Evolutionary conservation across 2,888 invertebrate genomes (phyloP).

Genomic region (Masnerella sp.): DNA sequence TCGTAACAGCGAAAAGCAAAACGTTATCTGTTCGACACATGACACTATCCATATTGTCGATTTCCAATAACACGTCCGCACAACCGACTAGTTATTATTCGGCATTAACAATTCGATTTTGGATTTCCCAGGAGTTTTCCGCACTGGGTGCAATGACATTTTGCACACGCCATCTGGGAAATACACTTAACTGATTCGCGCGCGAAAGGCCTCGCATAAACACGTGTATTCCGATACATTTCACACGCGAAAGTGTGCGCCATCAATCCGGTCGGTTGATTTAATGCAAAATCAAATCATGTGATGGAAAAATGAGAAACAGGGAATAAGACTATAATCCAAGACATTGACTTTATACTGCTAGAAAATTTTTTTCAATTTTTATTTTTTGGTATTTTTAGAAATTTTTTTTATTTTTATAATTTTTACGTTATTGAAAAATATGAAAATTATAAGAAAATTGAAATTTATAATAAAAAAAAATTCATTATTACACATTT

Average conservation of each 20-base stretch:
- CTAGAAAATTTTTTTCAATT: too few species aligned
- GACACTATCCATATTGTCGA: constrained; percentile 61
- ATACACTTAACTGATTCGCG: constrained; percentile 33
- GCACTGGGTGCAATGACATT: constrained; percentile 23
- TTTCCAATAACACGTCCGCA: constrained; percentile 64
- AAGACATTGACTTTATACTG: too few species aligned
- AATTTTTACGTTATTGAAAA: neutral
- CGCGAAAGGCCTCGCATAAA: constrained; percentile 21
- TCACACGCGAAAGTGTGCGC: constrained; percentile 24
- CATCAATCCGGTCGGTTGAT: constrained; percentile 25
- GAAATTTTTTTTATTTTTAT: too few species aligned
- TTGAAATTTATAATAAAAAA: too few species aligned
- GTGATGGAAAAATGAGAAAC: neutral
- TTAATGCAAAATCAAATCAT: constrained; percentile 25
- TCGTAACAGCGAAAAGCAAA: too few species aligned
- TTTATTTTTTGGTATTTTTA: too few species aligned
- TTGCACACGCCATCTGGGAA: constrained; percentile 25
- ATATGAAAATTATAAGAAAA: neutral
- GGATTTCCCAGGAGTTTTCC: constrained; percentile 27
- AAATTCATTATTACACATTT: too few species aligned
- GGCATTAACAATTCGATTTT: constrained; percentile 44
- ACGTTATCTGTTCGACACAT: constrained; percentile 16
- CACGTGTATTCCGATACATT: constrained; percentile 36
- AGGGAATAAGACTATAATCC: too few species aligned
- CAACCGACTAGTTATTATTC: constrained; percentile 61